Conservation (phyloP, 2,113 vertebrate genomes). For the Chaenocephalus aceratus region DNA sequence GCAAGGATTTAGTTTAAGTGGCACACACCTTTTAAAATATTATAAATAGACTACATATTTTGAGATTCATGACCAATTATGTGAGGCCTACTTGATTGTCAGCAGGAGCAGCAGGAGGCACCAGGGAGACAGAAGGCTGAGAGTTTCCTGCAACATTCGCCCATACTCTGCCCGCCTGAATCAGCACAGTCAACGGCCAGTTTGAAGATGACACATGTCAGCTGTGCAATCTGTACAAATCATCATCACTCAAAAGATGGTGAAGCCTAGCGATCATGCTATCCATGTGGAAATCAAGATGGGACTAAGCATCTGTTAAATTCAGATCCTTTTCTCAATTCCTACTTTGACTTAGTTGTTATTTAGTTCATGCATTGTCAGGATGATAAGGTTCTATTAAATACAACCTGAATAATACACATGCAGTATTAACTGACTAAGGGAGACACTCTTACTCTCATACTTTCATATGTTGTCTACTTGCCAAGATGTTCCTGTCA, state of each 20-base stretch:
- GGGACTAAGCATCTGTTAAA: constrained; percentile 38
- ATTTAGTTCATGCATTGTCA: background rate
- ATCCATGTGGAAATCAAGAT: constrained; percentile 57
- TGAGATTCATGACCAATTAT: background rate
- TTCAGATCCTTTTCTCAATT: constrained; percentile 6
- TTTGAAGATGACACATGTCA: constrained; percentile 58
- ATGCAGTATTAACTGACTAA: background rate
- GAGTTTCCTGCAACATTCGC: constrained; percentile 10
- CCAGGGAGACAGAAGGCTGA: constrained; percentile 37
- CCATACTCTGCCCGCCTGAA: constrained; percentile 32
- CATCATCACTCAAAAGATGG: constrained; percentile 34
- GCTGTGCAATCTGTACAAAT: constrained; percentile 45
- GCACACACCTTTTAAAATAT: background rate
- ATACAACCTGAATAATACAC: background rate
- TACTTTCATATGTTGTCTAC: background rate
- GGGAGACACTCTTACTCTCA: background rate
- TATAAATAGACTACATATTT: background rate
- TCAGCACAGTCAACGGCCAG: constrained; percentile 40
- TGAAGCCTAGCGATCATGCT: constrained; percentile 30
- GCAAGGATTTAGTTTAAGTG: background rate
- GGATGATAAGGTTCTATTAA: background rate
- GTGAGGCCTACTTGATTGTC: background rate
- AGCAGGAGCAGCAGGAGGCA: constrained; percentile 28
- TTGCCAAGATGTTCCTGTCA: background rate
- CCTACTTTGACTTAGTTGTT: background rate